Conservation (phyloP, 2,113 vertebrate species). For the Bothrops jararaca region DNA sequence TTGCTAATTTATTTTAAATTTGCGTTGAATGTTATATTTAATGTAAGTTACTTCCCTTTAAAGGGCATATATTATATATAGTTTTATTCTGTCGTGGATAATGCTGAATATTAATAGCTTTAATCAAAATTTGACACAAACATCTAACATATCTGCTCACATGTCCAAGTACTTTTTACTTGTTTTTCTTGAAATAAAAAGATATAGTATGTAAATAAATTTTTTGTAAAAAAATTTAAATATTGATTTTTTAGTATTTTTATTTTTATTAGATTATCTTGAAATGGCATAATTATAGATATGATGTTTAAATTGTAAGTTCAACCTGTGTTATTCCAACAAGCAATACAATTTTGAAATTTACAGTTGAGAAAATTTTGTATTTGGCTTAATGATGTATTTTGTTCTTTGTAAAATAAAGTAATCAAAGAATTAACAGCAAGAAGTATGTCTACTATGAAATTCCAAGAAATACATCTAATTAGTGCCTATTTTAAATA, state of each 20-base stretch:
- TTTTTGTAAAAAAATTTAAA: background rate
- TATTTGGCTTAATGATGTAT: background rate
- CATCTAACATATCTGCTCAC: background rate
- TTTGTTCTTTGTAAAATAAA: background rate
- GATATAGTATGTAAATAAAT: background rate
- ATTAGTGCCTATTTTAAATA: constrained; percentile 1
- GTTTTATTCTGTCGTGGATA: background rate
- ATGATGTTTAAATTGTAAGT: background rate
- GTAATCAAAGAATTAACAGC: background rate
- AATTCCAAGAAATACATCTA: background rate
- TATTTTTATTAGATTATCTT: background rate
- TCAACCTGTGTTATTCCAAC: background rate
- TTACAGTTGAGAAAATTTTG: background rate
- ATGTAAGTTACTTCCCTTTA: background rate
- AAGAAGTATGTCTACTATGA: background rate
- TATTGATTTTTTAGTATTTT: background rate
- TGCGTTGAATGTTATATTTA: background rate
- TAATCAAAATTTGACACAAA: background rate
- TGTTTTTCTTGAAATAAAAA: background rate
- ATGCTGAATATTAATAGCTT: background rate
- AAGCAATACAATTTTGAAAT: background rate
- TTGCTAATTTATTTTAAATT: background rate
- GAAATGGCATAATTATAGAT: background rate
- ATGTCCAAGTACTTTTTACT: background rate
- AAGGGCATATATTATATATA: background rate